phyloP scores from a whole-genome alignment of 2,797 vertebrate genomes.

The Psittacula echo region DNA sequence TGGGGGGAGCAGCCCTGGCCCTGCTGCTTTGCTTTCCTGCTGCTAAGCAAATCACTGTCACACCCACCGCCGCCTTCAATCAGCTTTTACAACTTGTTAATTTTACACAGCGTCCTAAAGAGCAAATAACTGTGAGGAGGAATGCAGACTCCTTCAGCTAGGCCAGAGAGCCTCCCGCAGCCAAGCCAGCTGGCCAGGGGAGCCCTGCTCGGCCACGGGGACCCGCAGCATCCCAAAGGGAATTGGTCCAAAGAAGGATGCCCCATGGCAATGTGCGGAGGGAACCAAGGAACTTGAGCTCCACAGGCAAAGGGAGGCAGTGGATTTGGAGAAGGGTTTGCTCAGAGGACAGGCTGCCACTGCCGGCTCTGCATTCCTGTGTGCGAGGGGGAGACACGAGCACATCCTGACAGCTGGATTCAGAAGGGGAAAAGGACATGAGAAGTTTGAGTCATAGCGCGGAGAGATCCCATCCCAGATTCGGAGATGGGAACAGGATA shows the following conservation, averaged over 20 bases:
- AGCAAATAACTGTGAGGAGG: constrained; percentile 78
- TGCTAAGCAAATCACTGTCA: constrained; percentile 69
- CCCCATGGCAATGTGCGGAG: neutral
- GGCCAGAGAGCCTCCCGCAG: constrained; percentile 68
- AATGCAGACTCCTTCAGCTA: constrained; percentile 73
- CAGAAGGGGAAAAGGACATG: constrained; percentile 65
- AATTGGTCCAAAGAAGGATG: neutral
- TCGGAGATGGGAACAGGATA: constrained; percentile 19
- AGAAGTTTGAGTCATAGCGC: constrained; percentile 65
- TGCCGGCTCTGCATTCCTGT: constrained; percentile 53
- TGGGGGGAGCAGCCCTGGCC: neutral
- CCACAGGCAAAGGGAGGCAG: constrained; percentile 27
- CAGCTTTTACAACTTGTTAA: constrained; percentile 80
- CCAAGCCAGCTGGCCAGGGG: constrained; percentile 61
- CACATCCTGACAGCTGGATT: constrained; percentile 62
- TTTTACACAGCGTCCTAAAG: constrained; percentile 78
- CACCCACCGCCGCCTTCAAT: constrained; percentile 76
- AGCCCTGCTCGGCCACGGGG: constrained; percentile 56
- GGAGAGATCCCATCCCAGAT: constrained; percentile 59
- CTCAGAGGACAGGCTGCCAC: constrained; percentile 42
- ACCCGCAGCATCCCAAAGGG: constrained; percentile 50
- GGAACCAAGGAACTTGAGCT: neutral
- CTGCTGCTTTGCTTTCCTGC: constrained; percentile 39
- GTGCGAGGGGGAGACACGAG: constrained; percentile 59
- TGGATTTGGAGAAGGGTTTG: constrained; percentile 51